A percentile compares a stretch with the other conserved stretches of the same genome.
Evolutionary conservation across 2,888 invertebrate species (phyloP).

Genomic region (Phragmatobia fuliginosa): DNA sequence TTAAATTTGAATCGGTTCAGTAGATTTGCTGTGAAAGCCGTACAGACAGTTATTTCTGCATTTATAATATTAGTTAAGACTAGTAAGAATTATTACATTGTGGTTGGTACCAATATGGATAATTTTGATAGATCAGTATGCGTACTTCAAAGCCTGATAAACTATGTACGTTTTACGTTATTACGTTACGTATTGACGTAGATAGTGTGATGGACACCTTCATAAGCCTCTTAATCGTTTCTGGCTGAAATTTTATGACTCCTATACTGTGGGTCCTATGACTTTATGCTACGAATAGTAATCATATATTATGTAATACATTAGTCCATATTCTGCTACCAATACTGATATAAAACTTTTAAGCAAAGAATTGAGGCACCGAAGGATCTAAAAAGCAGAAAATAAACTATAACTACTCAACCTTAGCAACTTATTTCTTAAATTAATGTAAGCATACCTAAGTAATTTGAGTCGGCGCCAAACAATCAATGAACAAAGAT

Average conservation of each 20-base stretch:
- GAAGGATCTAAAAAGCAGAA: no score
- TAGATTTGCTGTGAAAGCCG: no score
- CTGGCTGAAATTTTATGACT: slow-evolving; percentile 25
- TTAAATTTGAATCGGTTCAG: no score
- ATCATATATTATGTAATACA: slow-evolving; percentile 10
- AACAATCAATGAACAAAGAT: no score
- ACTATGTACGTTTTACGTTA: slow-evolving; percentile 14
- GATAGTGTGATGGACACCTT: slow-evolving; percentile 16
- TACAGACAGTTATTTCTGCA: no score
- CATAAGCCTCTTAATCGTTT: slow-evolving; percentile 24
- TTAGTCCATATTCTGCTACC: background rate
- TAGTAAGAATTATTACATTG: background rate
- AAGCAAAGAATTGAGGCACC: no score
- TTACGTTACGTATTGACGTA: no score
- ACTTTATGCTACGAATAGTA: slow-evolving; percentile 3
- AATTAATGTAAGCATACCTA: no score
- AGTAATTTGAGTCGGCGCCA: no score
- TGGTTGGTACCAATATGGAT: background rate
- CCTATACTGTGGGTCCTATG: slow-evolving; percentile 20
- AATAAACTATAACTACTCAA: no score
- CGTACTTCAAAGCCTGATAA: background rate
- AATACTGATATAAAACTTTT: background rate
- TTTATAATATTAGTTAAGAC: no score
- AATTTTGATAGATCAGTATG: background rate
- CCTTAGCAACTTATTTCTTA: no score